A percentile compares a stretch with the other conserved stretches of the same genome.
phyloP scores from a whole-genome alignment of 1,140 invertebrate species.

The Drosophila serrata region DNA sequence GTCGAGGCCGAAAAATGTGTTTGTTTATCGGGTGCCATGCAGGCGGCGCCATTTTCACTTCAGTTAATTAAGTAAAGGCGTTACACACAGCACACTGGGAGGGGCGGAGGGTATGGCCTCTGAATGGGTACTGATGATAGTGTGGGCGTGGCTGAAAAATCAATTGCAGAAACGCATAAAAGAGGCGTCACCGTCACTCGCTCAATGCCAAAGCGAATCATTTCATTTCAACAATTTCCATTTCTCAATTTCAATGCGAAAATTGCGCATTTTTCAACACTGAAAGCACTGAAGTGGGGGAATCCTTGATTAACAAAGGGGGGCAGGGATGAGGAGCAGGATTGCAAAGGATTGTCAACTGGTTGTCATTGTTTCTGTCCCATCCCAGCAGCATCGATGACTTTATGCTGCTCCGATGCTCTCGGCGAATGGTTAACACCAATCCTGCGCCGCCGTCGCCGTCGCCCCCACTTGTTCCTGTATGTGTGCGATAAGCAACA shows the following conservation, averaged over 20 bases:
- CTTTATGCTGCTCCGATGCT: conserved; percentile 48
- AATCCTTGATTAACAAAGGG: conserved; percentile 59
- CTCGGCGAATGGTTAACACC: conserved; percentile 45
- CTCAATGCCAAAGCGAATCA: conserved; percentile 59
- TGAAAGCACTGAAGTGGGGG: conserved; percentile 49
- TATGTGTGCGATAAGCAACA: conserved; percentile 65
- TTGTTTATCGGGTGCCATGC: conserved; percentile 70
- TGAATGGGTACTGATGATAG: conserved; percentile 33
- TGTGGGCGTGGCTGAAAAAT: conserved; percentile 40
- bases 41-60: conserved; percentile 79
- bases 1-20: conserved; percentile 58
- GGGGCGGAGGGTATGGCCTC: not conserved
- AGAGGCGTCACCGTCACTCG: conserved; percentile 30
- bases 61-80: conserved; percentile 82
- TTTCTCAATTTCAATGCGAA: conserved; percentile 73
- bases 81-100: conserved; percentile 6
- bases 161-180: conserved; percentile 63
- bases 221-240: conserved; percentile 76
- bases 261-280: conserved; percentile 76
- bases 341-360: conserved; percentile 66
- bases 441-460: conserved; percentile 26
- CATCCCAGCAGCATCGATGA: conserved; percentile 52
- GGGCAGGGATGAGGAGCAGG: too few species aligned
- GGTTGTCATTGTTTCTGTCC: conserved; percentile 78
- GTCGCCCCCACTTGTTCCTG: conserved; percentile 33